Evolutionary conservation across 2,113 vertebrate genomes (phyloP).

Genomic region (Scophthalmus maximus): DNA sequence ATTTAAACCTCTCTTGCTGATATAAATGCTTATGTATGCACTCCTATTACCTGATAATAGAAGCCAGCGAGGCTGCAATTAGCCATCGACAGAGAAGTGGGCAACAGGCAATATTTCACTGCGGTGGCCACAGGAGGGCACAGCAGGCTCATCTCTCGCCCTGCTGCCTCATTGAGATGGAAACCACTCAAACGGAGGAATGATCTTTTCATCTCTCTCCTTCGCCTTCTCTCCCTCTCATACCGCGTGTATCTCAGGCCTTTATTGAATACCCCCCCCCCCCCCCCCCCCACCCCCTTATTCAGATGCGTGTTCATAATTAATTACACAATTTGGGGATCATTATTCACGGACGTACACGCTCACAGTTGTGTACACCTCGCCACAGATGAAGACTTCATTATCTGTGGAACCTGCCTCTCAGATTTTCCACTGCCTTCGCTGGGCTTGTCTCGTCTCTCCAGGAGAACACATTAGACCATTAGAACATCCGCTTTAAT

Average conservation of each 20-base stretch:
- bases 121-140: slow-evolving; percentile 83
- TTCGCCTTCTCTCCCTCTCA: slow-evolving; percentile 38
- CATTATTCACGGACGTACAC: slow-evolving; percentile 54
- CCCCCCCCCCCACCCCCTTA: slow-evolving; percentile 57
- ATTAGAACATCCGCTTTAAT: slow-evolving; percentile 47
- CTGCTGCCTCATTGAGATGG: slow-evolving; percentile 66
- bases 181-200: slow-evolving; percentile 49
- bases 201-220: slow-evolving; percentile 55
- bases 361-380: slow-evolving; percentile 24
- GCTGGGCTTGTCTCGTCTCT: slow-evolving; percentile 41
- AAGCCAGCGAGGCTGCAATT: slow-evolving; percentile 51
- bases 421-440: slow-evolving; percentile 55
- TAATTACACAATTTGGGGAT: slow-evolving; percentile 75
- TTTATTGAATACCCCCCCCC: slow-evolving; percentile 66
- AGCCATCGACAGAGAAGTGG: slow-evolving; percentile 38
- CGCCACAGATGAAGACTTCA: slow-evolving; percentile 60
- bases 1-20: not conserved
- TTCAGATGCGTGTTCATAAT: slow-evolving; percentile 73
- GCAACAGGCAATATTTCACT: slow-evolving; percentile 53
- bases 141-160: slow-evolving; percentile 73
- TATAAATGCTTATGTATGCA: not conserved
- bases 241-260: slow-evolving; percentile 56
- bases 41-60: slow-evolving; percentile 30
- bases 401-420: slow-evolving; percentile 61
- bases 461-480: slow-evolving; percentile 42